Evolutionary conservation across 2,113 vertebrate genomes (phyloP), one percentile per base, ranked within the genome.

Genomic region (Caranx ignobilis): DNA sequence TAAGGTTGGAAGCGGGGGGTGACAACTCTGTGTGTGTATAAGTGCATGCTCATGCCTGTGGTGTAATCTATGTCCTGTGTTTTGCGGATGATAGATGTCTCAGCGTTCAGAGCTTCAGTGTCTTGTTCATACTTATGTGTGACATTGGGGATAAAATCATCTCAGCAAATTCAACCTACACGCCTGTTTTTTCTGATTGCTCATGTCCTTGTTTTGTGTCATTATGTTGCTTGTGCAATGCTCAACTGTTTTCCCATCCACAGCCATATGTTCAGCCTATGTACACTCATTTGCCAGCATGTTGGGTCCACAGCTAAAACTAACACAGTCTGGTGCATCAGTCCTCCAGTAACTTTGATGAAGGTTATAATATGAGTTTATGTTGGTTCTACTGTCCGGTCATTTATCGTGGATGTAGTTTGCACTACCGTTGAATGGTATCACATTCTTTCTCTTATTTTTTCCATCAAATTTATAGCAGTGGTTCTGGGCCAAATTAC

Each of bases 141-240:
- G 15, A 77, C 66, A 41, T 61, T 45, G 0, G 66, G 13, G 8
- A 12, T 43, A 71, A 67, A 62, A 74, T 59, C 13, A 39, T 64
- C 9, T 65, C 37, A 39, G 10, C 4, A n/a, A n/a, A 13, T 32
- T 50, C 11, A 43, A 69, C 45, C 5, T 26, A 9, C 32, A 73
- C 35, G n/a, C 61, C 11, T 64, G 62, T 16, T 26, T 26, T 26
- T 26, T 62, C n/a, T 65, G 35, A 59, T 50, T 65, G 41, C 60
- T 71, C 11, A 57, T 77, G 47, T 60, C 74, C 34, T 74, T 6
- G 4, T 39, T 77, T 59, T 57, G 50, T 3, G n/a, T 74, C 39
- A 16, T 67, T 47, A 19, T 54, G 39, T 45, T 67, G 54, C 59
- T 54, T 26, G 37, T 55, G 26, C 12, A 67, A 15, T 68, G 43